Evolutionary conservation across 1,140 invertebrate species (phyloP).

Genomic region (Watersipora subatra): DNA sequence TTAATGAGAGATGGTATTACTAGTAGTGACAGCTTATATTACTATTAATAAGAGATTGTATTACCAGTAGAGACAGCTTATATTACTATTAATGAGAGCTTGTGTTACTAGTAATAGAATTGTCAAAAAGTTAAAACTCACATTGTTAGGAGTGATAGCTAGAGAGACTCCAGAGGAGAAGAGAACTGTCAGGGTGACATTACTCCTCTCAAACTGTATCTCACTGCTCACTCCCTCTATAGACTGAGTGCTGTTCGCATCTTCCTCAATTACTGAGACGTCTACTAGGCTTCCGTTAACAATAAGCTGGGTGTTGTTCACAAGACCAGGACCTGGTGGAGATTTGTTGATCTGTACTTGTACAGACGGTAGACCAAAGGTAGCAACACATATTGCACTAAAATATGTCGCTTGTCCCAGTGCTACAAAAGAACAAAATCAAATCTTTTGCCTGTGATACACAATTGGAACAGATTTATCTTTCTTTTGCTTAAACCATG

Average conservation of each 20-base stretch:
- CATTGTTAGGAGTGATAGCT: background rate
- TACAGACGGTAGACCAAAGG: background rate
- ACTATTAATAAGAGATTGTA: too few species aligned
- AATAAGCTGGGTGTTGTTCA: background rate
- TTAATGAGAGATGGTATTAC: too few species aligned
- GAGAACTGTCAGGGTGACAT: background rate
- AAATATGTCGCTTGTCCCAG: constrained; percentile 13
- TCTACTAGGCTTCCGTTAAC: background rate
- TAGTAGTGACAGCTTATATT: too few species aligned
- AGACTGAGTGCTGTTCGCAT: background rate
- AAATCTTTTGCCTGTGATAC: too few species aligned
- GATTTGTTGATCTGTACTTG: background rate
- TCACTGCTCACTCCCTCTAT: background rate
- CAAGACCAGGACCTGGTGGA: background rate
- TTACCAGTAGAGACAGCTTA: too few species aligned
- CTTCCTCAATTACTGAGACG: background rate
- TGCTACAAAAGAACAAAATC: too few species aligned
- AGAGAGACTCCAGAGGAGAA: background rate
- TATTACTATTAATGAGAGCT: too few species aligned
- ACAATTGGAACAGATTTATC: too few species aligned
- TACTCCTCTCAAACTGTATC: background rate
- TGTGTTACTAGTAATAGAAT: too few species aligned
- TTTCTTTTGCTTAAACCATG: too few species aligned
- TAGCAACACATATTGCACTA: constrained; percentile 13
- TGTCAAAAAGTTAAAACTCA: background rate